Evolutionary conservation across 1,140 invertebrate genomes (phyloP).

Genomic region (Matsumurasca onukii): DNA sequence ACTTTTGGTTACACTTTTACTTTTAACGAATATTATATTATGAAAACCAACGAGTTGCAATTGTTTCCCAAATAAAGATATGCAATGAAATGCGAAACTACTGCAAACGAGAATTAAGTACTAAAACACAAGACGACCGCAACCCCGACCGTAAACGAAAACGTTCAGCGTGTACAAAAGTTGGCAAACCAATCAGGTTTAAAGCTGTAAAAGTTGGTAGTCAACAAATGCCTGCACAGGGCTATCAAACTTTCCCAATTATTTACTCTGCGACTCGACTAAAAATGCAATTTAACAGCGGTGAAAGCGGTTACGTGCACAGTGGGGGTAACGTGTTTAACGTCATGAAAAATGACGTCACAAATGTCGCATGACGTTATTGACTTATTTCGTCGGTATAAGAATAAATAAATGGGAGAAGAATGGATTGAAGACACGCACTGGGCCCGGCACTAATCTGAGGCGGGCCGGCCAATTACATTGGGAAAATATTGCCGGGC

Average conservation of each 20-base stretch:
- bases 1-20: too few species aligned
- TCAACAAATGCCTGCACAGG: neutral
- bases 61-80: too few species aligned
- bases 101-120: too few species aligned
- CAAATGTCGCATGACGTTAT: conserved; percentile 12
- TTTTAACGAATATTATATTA: too few species aligned
- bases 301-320: too few species aligned
- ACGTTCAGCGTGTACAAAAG: neutral
- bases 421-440: conserved; percentile 21
- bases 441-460: neutral
- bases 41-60: too few species aligned
- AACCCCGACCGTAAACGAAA: neutral
- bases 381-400: conserved; percentile 20
- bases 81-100: too few species aligned
- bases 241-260: conserved; percentile 21
- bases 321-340: neutral
- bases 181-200: neutral
- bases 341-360: conserved; percentile 26
- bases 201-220: neutral
- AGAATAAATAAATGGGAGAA: conserved; percentile 30
- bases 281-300: conserved; percentile 18
- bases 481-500: conserved; percentile 13
- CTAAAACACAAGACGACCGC: too few species aligned
- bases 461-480: conserved; percentile 3
- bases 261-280: neutral